A percentile compares a stretch with the other conserved stretches of the same genome.
Conservation (phyloP, 1,140 invertebrate species). For the Calliopsis andreniformis region DNA sequence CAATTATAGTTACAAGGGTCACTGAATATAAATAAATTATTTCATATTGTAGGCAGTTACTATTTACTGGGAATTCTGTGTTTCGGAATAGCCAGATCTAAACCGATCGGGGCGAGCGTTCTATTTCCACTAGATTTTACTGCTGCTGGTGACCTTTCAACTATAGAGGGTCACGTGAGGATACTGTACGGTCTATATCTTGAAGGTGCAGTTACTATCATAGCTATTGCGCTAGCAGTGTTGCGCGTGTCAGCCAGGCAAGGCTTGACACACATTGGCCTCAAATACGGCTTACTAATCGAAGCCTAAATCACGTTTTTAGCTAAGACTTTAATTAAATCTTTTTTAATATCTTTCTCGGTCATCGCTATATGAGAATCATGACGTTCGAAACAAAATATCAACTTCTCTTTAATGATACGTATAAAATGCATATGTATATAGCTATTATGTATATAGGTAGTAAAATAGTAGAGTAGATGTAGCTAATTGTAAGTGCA, state of each 20-base stretch:
- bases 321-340: background rate
- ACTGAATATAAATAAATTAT: background rate
- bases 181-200: constrained; percentile 86
- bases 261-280: constrained; percentile 82
- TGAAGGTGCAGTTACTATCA: constrained; percentile 85
- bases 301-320: constrained; percentile 43
- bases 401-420: too few species aligned
- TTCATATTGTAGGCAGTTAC: constrained; percentile 78
- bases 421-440: too few species aligned
- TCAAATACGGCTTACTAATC: constrained; percentile 82
- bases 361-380: too few species aligned
- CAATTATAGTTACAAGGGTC: background rate
- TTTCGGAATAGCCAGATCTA: constrained; percentile 83
- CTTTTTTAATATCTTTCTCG: background rate
- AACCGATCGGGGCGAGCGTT: constrained; percentile 82
- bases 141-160: constrained; percentile 85
- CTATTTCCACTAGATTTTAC: constrained; percentile 88
- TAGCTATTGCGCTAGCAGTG: constrained; percentile 83
- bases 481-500: too few species aligned
- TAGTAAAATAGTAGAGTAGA: too few species aligned
- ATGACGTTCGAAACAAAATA: too few species aligned
- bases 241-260: constrained; percentile 83
- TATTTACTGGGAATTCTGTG: constrained; percentile 83
- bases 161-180: constrained; percentile 82
- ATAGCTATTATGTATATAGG: too few species aligned